phyloP scores from a whole-genome alignment of 2,113 vertebrate species.

The Taurulus bubalis region DNA sequence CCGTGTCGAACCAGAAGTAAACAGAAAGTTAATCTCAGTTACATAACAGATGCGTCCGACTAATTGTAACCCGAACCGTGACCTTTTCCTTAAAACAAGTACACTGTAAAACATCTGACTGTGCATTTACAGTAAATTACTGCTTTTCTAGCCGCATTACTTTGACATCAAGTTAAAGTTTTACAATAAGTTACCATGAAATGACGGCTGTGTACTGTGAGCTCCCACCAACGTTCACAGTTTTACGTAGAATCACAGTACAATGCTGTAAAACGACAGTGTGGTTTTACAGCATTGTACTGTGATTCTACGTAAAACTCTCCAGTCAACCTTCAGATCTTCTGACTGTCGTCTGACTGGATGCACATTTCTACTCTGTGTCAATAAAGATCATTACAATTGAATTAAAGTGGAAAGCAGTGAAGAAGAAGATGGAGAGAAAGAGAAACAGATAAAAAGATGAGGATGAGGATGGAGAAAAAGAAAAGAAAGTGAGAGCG shows the following conservation, averaged over 20 bases:
- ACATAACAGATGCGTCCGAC: no score
- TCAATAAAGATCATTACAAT: conserved; percentile 46
- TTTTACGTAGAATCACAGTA: no score
- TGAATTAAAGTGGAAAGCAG: neutral
- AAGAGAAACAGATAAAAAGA: neutral
- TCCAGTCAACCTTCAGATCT: neutral
- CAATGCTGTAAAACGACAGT: neutral
- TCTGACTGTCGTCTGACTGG: neutral
- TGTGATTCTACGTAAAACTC: neutral
- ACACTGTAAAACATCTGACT: neutral
- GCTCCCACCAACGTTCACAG: no score
- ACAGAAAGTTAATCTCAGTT: no score
- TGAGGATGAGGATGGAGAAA: neutral
- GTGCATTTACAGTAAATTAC: neutral
- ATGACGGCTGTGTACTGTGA: no score
- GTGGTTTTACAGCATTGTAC: neutral
- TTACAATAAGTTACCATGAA: neutral
- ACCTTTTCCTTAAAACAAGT: no score
- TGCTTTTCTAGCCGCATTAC: neutral
- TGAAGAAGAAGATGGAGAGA: neutral
- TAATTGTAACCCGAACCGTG: neutral
- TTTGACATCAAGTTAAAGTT: no score
- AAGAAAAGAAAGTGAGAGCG: conserved; percentile 14
- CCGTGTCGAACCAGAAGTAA: neutral
- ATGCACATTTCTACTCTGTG: neutral